Base-by-base conservation (phyloP, 1,140 invertebrate genomes). In the Bombyx mandarina region DNA sequence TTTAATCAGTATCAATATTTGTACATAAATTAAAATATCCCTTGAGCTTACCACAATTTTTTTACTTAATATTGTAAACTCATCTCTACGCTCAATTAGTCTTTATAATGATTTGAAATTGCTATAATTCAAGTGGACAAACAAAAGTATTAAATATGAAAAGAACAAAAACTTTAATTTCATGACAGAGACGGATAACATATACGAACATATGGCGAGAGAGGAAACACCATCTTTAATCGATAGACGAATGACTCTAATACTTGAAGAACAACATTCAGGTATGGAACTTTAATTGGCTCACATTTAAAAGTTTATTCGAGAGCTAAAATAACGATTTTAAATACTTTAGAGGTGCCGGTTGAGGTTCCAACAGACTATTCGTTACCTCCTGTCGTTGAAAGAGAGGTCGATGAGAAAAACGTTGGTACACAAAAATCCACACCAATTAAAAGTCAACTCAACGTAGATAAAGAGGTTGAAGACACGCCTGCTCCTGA, bases 201-300 rank as follows among this genome's bases (percentile, higher is more conserved):
- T 43, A 26, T 73, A 78, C 53, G 78, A 78, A 57, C 58, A 56
- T 48, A 50, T 44, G 51, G 54, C 8, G 65, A 74, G 72, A 57
- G 79, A 82, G 63, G 78, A 79, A 57, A 75, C 78, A 42, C 72
- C 73, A 26, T 22, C 53, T 42, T 7, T 75, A 7, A 55, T 66
- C 8, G 75, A 82, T 63, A 66, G 82, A 42, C 69, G 83, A 43
- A 81, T 86, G 79, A 83, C 82, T 55, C 69, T 82, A 12, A 66
- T 82, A 60, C 61, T 71, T 5, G 63, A 75, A 62, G 72, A 79
- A 63, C 45, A 62, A 8, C 8, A 8, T 43, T n/a, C 62, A 46
- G 72, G 72, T 75, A 68, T 48, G 61, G 44, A 35, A 57, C 12
- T 49, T 62, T 60, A 10, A 7, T 49, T 49, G 26, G 26, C 48